A percentile compares a stretch with the other conserved stretches of the same genome.
These are phyloP conservation scores for Coenobita brevimanus DNA, from an alignment of 1,140 invertebrate species.

Conservation along the genomic window DNA sequence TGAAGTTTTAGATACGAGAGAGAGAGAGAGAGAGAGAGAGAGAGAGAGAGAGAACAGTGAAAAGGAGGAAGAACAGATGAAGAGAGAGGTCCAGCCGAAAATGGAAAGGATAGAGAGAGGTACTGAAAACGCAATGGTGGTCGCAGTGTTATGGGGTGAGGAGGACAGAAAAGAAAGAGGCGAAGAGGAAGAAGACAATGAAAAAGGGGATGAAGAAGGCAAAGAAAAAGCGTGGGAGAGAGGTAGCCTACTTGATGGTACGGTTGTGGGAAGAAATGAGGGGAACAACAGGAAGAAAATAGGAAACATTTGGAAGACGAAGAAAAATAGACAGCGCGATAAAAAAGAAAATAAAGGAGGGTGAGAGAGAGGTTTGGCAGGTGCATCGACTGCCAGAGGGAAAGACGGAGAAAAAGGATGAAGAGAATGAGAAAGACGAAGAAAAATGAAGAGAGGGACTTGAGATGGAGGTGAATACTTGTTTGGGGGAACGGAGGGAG, in stretches of 20 bases:
- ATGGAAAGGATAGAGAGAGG: neutral
- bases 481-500: neutral
- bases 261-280: neutral
- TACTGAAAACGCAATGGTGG: no score
- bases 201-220: neutral
- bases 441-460: neutral
- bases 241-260: neutral
- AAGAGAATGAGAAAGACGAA: neutral
- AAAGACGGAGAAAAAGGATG: neutral
- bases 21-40: neutral
- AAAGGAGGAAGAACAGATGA: neutral
- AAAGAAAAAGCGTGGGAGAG: neutral
- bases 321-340: neutral
- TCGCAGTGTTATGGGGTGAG: neutral
- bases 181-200: neutral
- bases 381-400: neutral
- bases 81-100: neutral
- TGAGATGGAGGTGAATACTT: neutral
- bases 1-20: neutral
- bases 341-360: neutral
- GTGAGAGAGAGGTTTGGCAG: neutral
- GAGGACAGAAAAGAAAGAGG: neutral
- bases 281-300: neutral
- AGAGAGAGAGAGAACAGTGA: neutral
- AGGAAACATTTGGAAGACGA: neutral